phyloP scores from a whole-genome alignment of 1,140 invertebrate genomes.

The Armadillidium nasatum region DNA sequence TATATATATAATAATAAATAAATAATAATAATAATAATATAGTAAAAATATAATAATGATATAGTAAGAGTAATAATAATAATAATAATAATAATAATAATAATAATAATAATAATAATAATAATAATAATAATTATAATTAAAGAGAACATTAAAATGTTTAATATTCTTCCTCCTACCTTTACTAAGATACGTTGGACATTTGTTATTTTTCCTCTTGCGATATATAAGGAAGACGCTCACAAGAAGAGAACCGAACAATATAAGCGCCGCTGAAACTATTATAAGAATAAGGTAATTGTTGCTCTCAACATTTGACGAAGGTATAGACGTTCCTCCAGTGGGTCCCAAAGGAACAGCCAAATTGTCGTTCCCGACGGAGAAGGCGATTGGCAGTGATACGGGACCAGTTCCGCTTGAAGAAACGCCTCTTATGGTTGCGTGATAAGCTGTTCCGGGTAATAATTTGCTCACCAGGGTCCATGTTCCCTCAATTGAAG shows the following conservation, averaged over 20 bases:
- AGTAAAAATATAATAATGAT: too few relatives aligned
- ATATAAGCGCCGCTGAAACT: conserved; percentile 31
- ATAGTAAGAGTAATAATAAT: too few relatives aligned
- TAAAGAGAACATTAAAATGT: too few relatives aligned
- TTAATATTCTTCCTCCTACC: too few relatives aligned
- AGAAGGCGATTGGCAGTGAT: not conserved
- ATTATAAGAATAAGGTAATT: conserved; percentile 43
- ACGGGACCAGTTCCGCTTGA: not conserved
- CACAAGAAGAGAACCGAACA: conserved; percentile 33
- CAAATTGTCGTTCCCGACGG: not conserved
- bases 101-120: too few relatives aligned
- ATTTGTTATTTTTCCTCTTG: conserved; percentile 35
- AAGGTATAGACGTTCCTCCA: conserved; percentile 23
- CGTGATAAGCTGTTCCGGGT: not conserved
- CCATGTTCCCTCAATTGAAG: not conserved
- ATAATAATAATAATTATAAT: too few relatives aligned
- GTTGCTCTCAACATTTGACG: conserved; percentile 38
- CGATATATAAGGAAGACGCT: conserved; percentile 38
- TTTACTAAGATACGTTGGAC: conserved; percentile 39
- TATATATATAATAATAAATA: too few relatives aligned
- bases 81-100: too few relatives aligned
- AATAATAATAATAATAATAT: too few relatives aligned
- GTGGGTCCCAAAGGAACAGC: not conserved
- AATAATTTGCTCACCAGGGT: not conserved
- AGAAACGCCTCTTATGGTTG: not conserved